Base-by-base conservation (phyloP, 2,888 invertebrate genomes). In the Tetheella fluctuosa region DNA sequence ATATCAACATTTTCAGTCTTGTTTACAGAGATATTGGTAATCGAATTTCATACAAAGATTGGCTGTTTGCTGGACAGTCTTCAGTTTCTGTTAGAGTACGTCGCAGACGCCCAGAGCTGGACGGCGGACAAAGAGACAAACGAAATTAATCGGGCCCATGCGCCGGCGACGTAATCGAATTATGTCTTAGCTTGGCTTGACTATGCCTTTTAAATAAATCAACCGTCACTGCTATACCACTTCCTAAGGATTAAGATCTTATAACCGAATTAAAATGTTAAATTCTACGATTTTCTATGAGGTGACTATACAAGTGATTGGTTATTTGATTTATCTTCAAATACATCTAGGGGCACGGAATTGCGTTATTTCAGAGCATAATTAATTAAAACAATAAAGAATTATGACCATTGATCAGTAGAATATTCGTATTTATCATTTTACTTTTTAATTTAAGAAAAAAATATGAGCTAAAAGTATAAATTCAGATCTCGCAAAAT, bases 81-180 rank as follows among this genome's bases (percentile, higher is more conserved):
- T 88, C 86, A 86, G 87, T 83, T 81, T 83, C 77, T 77, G 76
- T 84, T 76, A 77, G 77, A 72, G 69, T 70, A 30, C 55, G 63
- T 64, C 71, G 68, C 69, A 76, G 77, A 74, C 73, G 68, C 64
- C 71, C 64, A 70, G 66, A 74, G 71, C 67, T 59, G 60, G 69
- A 66, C 70, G 67, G 74, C 77, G 80, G 82, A 86, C 90, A 87
- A 88, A 90, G 89, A 88, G 82, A 89, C 89, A 90, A 90, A 91
- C 89, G 86, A 91, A 89, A 89, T 91, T 92, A 91, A 91, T 91
- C 88, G 85, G 76, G 86, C 84, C 82, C 87, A 89, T 90, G 83
- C 86, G 84, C 85, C 83, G 23, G 34, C 20, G 84, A 81, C 82
- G 79, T 91, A 91, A 91, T 89, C 85, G 84, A 91, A 91, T 91